phyloP scores from a whole-genome alignment of 2,113 vertebrate genomes.

The Phocoena phocoena region DNA sequence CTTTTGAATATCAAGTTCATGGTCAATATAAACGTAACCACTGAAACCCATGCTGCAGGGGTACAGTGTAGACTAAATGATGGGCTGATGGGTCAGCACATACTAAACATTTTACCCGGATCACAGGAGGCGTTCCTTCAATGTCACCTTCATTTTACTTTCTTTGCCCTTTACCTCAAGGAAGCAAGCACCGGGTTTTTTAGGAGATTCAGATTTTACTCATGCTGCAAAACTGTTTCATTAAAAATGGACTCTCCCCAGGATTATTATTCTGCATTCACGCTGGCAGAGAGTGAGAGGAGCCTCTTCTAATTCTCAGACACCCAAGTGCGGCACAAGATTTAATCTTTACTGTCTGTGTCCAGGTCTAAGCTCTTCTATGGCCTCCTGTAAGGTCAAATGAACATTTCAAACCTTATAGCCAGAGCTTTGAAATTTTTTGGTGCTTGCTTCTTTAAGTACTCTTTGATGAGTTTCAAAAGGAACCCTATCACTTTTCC shows the following conservation, averaged over 20 bases:
- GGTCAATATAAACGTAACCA: background rate
- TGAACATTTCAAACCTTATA: background rate
- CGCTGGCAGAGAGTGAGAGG: background rate
- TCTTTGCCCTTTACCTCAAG: background rate
- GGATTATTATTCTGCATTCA: background rate
- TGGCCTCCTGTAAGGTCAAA: background rate
- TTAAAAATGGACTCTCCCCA: background rate
- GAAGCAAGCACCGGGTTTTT: background rate
- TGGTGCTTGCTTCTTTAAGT: background rate
- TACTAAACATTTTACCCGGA: background rate
- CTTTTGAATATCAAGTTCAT: background rate
- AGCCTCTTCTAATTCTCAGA: background rate
- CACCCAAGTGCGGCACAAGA: background rate
- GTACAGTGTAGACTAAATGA: background rate
- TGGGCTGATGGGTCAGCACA: background rate
- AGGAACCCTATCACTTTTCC: conserved; percentile 9
- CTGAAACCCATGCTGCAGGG: background rate
- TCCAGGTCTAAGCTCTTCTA: background rate
- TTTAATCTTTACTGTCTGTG: background rate
- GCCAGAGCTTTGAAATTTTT: conserved; percentile 12
- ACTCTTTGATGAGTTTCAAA: background rate
- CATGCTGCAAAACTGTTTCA: background rate
- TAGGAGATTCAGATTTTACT: background rate
- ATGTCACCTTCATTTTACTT: background rate
- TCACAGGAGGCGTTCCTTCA: background rate